A percentile compares a stretch with the other conserved stretches of the same genome.
Evolutionary conservation across 2,888 invertebrate species (phyloP).

Genomic region (Emmelina monodactyla): DNA sequence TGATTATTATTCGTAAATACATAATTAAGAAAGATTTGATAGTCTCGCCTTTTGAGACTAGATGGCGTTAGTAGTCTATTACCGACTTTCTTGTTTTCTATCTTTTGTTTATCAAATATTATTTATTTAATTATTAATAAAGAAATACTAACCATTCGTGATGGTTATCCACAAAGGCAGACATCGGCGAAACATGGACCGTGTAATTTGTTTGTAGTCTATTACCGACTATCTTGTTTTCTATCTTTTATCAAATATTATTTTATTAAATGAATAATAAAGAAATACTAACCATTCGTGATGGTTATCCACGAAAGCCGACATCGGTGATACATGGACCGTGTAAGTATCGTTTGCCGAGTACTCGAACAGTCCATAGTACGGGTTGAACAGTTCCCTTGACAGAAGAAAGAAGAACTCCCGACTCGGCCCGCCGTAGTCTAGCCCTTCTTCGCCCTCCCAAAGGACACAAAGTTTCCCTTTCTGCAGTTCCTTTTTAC

Average conservation of each 20-base stretch:
- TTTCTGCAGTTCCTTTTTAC: constrained; percentile 94
- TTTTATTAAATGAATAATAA: too few relatives aligned
- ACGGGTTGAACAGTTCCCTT: constrained; percentile 96
- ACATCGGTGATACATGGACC: constrained; percentile 94
- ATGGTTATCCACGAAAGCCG: constrained; percentile 95
- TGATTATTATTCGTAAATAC: too few relatives aligned
- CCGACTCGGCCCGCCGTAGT: constrained; percentile 96
- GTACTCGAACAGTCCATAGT: constrained; percentile 97
- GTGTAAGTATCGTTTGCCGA: constrained; percentile 98
- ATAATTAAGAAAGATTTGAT: too few relatives aligned
- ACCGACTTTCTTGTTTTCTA: too few relatives aligned
- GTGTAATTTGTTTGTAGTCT: too few relatives aligned
- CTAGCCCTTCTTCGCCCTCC: constrained; percentile 95
- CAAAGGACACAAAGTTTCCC: constrained; percentile 93
- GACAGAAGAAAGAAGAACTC: constrained; percentile 99
- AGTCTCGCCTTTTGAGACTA: too few relatives aligned
- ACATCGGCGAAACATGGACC: constrained; percentile 94
- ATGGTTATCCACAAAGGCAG: constrained; percentile 95
- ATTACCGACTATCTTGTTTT: too few relatives aligned
- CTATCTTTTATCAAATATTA: too few relatives aligned
- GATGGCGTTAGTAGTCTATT: too few relatives aligned
- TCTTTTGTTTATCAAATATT: too few relatives aligned
- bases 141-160: constrained; percentile 83
- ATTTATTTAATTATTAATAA: too few relatives aligned
- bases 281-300: constrained; percentile 83